These are phyloP conservation scores for Eumeta japonica DNA, from an alignment of 1,140 invertebrate genomes.

Conservation along the genomic window DNA sequence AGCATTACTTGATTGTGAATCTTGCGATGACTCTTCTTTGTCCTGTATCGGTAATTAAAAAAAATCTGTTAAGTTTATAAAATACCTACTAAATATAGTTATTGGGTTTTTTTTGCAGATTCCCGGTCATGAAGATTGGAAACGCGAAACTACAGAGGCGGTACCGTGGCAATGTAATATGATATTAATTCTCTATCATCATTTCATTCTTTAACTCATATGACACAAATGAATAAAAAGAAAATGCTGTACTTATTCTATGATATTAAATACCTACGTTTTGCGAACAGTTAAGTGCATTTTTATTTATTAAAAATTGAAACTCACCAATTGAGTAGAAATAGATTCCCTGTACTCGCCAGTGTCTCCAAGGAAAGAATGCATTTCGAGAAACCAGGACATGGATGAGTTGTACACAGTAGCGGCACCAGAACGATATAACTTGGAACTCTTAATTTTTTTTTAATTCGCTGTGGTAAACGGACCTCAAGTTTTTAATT, in stretches of 20 bases:
- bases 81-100: too few relatives aligned
- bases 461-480: slow-evolving; percentile 12
- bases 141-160: slow-evolving; percentile 5
- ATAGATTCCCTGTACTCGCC: too few relatives aligned
- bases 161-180: slow-evolving; percentile 12
- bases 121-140: neutral
- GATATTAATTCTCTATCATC: slow-evolving; percentile 9
- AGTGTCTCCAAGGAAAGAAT: too few relatives aligned
- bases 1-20: slow-evolving; percentile 4
- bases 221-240: slow-evolving; percentile 10
- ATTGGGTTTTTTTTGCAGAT: too few relatives aligned
- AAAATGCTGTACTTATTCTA: slow-evolving; percentile 13
- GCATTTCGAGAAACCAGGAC: too few relatives aligned
- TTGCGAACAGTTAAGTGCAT: too few relatives aligned
- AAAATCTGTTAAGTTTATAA: neutral
- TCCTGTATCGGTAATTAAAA: neutral
- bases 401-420: too few relatives aligned
- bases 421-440: too few relatives aligned
- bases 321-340: slow-evolving; percentile 10
- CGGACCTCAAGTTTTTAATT: slow-evolving; percentile 12
- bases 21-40: neutral
- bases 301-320: slow-evolving; percentile 10
- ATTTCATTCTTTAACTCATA: slow-evolving; percentile 11
- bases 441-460: too few relatives aligned
- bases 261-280: slow-evolving; percentile 12